Base-by-base conservation (phyloP, 2,113 vertebrate genomes). In the Turdus rufiventris region DNA sequence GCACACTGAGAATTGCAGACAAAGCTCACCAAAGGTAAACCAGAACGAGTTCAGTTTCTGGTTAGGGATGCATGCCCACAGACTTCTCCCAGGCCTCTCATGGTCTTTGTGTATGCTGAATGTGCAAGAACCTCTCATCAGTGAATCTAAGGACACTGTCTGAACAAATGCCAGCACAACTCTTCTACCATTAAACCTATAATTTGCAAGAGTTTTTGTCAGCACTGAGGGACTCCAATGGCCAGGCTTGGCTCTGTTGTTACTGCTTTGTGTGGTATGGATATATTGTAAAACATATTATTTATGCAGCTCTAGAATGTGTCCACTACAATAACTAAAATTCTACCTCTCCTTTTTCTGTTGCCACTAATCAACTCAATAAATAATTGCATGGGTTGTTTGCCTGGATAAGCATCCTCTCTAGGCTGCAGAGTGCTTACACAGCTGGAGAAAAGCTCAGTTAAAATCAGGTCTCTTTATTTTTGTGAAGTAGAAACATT, bases 391-490 rank as follows among this genome's bases (percentile, higher is more conserved):
- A 93, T 72, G 31, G 26, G 60, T 85, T 45, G 0, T 88, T 97
- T 93, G 70, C 77, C 74, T 87, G n/a, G 36, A 76, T 88, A 91
- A 94, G 71, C 45, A 66, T 83, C 48, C 81, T 95, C 81, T 91
- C 34, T 89, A 85, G 50, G 26, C 29, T 42, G 66, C 38, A 72
- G 62, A 68, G 50, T 94, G 87, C 84, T 84, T 95, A 85, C 18
- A 2, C 71, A 89, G 89, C 70, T 79, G 66, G 81, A 94, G 91
- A 90, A 90, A 78, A 87, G 20, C 76, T 91, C 73, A n/a, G 58
- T 58, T 83, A 74, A 86, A 94, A 91, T 74, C 91, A 95, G 42
- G 82, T 93, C 71, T 81, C 43, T 93, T 73, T 86, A 29, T 86
- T 85, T 94, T 85, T 9, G 1, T 84, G 62, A 83, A 95, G 86